A percentile compares a stretch with the other conserved stretches of the same genome.
Evolutionary conservation across 2,888 invertebrate species (phyloP).

Genomic region (Toxonevra muliebris): DNA sequence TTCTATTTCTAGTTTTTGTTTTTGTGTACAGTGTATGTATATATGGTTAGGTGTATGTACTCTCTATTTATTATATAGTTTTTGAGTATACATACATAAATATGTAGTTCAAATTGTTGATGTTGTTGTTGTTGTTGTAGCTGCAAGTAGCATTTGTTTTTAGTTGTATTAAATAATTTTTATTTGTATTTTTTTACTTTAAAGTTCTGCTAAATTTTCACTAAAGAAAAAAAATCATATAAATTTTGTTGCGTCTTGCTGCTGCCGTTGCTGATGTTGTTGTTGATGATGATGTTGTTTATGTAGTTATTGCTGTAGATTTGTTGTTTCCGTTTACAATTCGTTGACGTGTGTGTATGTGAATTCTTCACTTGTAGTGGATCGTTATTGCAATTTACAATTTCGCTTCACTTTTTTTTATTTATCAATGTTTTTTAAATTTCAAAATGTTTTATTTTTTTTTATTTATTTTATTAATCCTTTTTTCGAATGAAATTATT

Average conservation of each 20-base stretch:
- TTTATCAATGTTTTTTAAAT: not conserved
- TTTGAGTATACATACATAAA: slow-evolving; percentile 6
- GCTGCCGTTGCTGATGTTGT: slow-evolving; percentile 4
- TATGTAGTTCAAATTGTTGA: slow-evolving; percentile 8
- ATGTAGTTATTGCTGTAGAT: slow-evolving; percentile 34
- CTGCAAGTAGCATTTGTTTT: slow-evolving; percentile 28
- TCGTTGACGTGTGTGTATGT: not conserved
- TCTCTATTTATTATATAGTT: slow-evolving; percentile 14
- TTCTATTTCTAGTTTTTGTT: slow-evolving; percentile 9
- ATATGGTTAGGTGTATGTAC: slow-evolving; percentile 16
- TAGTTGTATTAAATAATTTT: slow-evolving; percentile 17
- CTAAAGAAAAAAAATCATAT: slow-evolving; percentile 9
- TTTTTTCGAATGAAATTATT: slow-evolving; percentile 4
- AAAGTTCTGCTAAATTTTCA: not conserved
- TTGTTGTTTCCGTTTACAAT: slow-evolving; percentile 36
- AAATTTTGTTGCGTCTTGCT: slow-evolving; percentile 28
- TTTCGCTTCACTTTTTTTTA: not conserved
- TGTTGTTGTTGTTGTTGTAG: slow-evolving; percentile 23
- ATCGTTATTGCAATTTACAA: not conserved
- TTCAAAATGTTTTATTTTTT: not conserved
- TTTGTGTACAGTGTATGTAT: slow-evolving; percentile 3
- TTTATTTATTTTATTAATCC: slow-evolving; percentile 4
- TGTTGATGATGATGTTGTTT: slow-evolving; percentile 23
- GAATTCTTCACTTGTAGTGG: not conserved
- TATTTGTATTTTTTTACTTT: not conserved